A percentile compares a stretch with the other conserved stretches of the same genome.
These are phyloP conservation scores for Hirundo rustica DNA, from an alignment of 2,797 vertebrate genomes.

Conservation along the genomic window DNA sequence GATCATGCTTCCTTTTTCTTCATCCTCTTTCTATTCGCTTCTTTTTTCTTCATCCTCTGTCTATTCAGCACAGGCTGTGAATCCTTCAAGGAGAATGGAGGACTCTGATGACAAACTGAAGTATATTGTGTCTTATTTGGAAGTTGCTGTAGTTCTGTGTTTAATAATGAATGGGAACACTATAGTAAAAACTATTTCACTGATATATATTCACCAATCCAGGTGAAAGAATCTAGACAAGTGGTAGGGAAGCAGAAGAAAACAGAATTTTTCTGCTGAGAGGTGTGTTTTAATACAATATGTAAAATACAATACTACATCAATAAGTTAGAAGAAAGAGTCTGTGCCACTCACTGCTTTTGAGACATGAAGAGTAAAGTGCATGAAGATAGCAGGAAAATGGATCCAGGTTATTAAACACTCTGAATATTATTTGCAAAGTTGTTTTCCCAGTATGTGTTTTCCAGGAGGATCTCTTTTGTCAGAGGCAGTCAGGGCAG, in stretches of 20 bases:
- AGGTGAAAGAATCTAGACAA: neutral
- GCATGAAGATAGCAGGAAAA: neutral
- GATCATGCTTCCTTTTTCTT: conserved; percentile 22
- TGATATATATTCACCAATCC: neutral
- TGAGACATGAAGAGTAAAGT: neutral
- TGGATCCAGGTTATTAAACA: neutral
- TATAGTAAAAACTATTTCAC: neutral
- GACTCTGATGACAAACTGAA: neutral
- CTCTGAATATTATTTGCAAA: neutral
- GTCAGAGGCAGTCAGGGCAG: neutral
- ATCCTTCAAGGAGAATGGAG: neutral
- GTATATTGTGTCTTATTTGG: neutral
- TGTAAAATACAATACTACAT: neutral
- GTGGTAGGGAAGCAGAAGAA: neutral
- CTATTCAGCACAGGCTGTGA: neutral
- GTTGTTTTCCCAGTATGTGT: neutral
- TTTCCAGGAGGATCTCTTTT: neutral
- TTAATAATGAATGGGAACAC: neutral
- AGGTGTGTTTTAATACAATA: neutral
- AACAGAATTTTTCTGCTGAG: neutral
- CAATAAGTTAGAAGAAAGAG: neutral
- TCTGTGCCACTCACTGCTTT: neutral
- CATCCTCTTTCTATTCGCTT: neutral
- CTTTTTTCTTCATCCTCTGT: neutral
- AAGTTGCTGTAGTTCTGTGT: neutral